phyloP scores from a whole-genome alignment of 2,113 vertebrate genomes.

The Otolemur garnettii region DNA sequence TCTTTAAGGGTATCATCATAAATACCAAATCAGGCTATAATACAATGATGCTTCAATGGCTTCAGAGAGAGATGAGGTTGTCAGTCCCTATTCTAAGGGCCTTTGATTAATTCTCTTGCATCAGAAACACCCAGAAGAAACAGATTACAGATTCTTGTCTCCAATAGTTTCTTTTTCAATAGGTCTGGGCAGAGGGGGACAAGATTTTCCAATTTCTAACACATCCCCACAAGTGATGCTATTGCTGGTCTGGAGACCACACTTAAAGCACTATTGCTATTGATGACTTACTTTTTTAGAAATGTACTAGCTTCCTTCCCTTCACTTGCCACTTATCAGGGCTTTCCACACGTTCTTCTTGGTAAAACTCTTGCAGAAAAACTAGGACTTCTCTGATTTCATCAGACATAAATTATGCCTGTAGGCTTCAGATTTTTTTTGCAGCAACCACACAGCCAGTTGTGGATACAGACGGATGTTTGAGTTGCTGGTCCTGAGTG shows the following conservation, averaged over 20 bases:
- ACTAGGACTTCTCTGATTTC: neutral
- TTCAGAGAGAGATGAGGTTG: neutral
- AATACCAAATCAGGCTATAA: neutral
- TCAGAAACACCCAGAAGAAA: neutral
- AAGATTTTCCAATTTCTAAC: neutral
- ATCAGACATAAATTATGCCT: neutral
- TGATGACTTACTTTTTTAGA: neutral
- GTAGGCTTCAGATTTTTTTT: neutral
- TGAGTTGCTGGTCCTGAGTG: neutral
- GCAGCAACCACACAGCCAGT: neutral
- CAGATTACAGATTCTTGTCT: neutral
- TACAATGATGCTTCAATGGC: neutral
- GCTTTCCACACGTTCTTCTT: neutral
- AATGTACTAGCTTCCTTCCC: neutral
- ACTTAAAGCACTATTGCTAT: neutral
- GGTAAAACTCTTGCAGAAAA: neutral
- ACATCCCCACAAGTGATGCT: neutral
- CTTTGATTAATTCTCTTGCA: neutral
- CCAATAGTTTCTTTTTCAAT: neutral
- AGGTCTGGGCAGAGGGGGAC: neutral
- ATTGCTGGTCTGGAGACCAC: neutral
- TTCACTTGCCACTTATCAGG: neutral
- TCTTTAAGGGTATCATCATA: neutral
- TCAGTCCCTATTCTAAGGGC: neutral
- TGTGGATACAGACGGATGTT: neutral